phyloP scores from a whole-genome alignment of 2,797 vertebrate genomes.

The Euphonia xanthogaster region DNA sequence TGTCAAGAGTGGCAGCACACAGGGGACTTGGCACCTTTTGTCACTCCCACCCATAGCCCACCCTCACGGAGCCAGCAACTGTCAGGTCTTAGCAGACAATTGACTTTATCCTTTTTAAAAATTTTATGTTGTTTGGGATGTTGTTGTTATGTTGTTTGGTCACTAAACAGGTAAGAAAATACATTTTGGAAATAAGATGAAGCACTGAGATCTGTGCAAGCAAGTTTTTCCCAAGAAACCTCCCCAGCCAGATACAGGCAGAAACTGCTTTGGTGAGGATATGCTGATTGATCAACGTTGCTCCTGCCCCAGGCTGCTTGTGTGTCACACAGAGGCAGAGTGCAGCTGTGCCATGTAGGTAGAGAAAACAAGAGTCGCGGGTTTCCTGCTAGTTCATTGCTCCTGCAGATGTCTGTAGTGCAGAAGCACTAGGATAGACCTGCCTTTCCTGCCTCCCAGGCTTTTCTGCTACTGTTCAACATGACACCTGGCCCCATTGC shows the following conservation, averaged over 20 bases:
- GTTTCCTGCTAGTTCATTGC: not conserved
- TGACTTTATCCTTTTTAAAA: not conserved
- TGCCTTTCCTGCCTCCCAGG: not conserved
- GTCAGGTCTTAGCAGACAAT: not conserved
- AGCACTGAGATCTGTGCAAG: not conserved
- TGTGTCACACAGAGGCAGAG: not conserved
- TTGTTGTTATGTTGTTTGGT: not conserved
- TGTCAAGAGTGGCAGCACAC: not conserved
- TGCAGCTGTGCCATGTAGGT: not conserved
- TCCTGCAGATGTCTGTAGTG: not conserved
- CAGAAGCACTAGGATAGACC: not conserved
- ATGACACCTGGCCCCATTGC: not conserved
- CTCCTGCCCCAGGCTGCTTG: not conserved
- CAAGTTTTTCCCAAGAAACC: not conserved
- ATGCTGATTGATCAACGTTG: accelerated
- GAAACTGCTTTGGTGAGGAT: not conserved
- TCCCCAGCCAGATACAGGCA: not conserved
- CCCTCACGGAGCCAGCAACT: not conserved
- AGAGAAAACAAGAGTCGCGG: not conserved
- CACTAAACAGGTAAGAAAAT: not conserved
- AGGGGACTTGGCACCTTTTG: not conserved
- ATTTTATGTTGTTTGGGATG: not conserved
- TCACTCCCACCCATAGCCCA: not conserved
- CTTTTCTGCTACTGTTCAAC: not conserved
- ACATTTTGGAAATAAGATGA: not conserved